A percentile compares a stretch with the other conserved stretches of the same genome.
These are phyloP conservation scores for Coracias cyanogaster DNA, from an alignment of 2,797 vertebrate species.

Conservation along the genomic window DNA sequence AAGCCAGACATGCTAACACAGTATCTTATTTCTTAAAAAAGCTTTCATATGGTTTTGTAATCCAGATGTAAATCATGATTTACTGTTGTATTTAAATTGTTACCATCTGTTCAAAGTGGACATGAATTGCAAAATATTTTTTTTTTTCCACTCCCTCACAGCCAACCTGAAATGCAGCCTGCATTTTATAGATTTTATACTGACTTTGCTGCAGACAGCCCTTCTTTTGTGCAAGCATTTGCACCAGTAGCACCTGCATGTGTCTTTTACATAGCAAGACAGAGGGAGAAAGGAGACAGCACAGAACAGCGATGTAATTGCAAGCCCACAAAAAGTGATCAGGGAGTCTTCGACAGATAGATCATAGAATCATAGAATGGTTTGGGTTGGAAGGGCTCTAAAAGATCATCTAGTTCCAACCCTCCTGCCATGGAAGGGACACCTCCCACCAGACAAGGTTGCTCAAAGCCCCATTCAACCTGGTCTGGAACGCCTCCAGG, in stretches of 20 bases:
- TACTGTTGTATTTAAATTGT: neutral
- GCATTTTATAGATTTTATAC: neutral
- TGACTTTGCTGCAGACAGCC: neutral
- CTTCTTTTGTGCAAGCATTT: neutral
- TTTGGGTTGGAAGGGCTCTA: no score
- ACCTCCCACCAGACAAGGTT: no score
- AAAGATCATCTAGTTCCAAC: no score
- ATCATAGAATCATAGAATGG: neutral
- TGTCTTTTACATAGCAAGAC: neutral
- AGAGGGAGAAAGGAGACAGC: neutral
- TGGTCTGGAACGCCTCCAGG: no score
- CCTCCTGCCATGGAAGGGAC: no score
- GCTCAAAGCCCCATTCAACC: no score
- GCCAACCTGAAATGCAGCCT: neutral
- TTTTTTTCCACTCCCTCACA: neutral
- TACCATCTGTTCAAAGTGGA: neutral
- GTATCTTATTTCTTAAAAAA: conserved; percentile 18
- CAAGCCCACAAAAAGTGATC: neutral
- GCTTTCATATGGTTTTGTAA: neutral
- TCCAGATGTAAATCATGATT: neutral
- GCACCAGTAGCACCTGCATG: accelerated
- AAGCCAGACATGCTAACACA: neutral
- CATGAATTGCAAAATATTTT: neutral
- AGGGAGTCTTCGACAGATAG: neutral
- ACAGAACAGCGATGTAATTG: neutral